Conservation (phyloP, 2,113 vertebrate species). For the Proterorhinus semilunaris region DNA sequence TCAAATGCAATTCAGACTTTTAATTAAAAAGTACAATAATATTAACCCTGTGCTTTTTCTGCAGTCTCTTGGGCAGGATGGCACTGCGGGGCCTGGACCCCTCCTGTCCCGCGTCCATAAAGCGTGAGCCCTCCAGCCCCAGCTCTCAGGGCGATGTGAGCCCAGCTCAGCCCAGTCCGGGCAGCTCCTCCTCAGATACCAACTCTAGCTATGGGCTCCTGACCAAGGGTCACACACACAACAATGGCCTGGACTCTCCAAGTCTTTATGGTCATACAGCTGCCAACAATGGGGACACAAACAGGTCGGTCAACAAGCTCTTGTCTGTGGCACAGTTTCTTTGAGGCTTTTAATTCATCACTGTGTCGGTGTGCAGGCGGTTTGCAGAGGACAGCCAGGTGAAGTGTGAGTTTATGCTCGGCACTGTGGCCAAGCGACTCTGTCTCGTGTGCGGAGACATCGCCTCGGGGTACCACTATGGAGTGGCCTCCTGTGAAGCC, state of each 20-base stretch:
- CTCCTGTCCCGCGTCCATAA: constrained; percentile 91
- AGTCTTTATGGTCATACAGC: constrained; percentile 75
- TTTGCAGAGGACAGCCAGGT: constrained; percentile 63
- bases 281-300: constrained; percentile 42
- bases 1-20: neutral
- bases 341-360: neutral
- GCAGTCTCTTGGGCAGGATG: constrained; percentile 94
- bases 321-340: neutral
- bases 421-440: constrained; percentile 81
- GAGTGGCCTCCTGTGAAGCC: constrained; percentile 78
- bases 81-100: constrained; percentile 95
- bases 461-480: constrained; percentile 78
- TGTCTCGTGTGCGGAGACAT: constrained; percentile 78
- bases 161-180: constrained; percentile 93
- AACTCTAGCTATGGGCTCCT: constrained; percentile 93
- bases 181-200: constrained; percentile 92
- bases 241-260: constrained; percentile 87
- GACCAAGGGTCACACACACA: constrained; percentile 84
- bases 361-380: constrained; percentile 40
- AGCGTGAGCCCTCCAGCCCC: constrained; percentile 95
- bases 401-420: constrained; percentile 83
- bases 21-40: neutral
- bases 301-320: constrained; percentile 47
- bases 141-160: constrained; percentile 91
- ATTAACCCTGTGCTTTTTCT: constrained; percentile 9